Conservation (phyloP, 2,888 invertebrate species). For the Drosophila buzzatii region DNA sequence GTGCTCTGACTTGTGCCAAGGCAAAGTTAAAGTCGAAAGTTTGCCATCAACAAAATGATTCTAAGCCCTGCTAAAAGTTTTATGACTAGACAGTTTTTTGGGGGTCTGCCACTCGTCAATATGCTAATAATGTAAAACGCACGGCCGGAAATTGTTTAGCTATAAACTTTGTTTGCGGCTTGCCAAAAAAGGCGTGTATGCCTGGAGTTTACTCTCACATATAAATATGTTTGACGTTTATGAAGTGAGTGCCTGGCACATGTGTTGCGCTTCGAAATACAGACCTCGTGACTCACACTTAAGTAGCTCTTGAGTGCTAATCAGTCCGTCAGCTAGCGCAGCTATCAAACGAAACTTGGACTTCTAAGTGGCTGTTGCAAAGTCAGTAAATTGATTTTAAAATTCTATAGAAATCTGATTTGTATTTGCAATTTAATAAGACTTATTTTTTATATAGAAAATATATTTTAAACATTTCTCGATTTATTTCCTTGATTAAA, state of each 20-base stretch:
- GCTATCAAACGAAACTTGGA: neutral
- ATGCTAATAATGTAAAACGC: conserved; percentile 73
- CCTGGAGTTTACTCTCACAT: conserved; percentile 13
- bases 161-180: conserved; percentile 71
- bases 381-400: neutral
- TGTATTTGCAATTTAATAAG: no score
- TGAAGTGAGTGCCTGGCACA: conserved; percentile 25
- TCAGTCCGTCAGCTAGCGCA: neutral
- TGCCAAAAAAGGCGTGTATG: no score
- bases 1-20: conserved; percentile 64
- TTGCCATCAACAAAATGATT: conserved; percentile 52
- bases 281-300: conserved; percentile 18
- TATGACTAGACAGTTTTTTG: conserved; percentile 71
- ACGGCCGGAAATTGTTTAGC: conserved; percentile 76
- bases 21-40: conserved; percentile 39
- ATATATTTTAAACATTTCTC: neutral
- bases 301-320: conserved; percentile 2
- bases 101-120: conserved; percentile 61
- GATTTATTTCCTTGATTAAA: no score
- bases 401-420: neutral
- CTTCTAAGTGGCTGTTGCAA: neutral
- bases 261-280: conserved; percentile 14
- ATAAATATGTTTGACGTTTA: conserved; percentile 38
- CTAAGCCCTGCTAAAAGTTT: conserved; percentile 64
- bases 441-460: no score